Base-by-base conservation (phyloP, 2,888 invertebrate species). In the Koerneria pararmatus region DNA sequence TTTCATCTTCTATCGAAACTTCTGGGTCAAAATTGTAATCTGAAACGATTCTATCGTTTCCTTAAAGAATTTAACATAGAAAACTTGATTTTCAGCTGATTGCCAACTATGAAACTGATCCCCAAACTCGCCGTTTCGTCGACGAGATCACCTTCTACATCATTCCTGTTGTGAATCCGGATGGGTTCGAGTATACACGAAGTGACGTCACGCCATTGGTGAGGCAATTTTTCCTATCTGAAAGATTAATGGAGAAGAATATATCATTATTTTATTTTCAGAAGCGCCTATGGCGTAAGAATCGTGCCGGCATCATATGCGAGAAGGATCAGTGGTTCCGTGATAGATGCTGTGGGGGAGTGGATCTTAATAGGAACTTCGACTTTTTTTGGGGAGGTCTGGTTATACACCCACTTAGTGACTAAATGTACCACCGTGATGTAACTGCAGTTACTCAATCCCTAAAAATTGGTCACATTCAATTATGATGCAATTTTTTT, bases 291-390 rank as follows among this genome's bases (percentile, higher is more conserved):
- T 83, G 83, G 83, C 69, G 79, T 2, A 79, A 79, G 68, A 79
- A 80, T 66, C 74, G 80, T 8, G 77, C 77, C 0, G 69, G 70
- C 5, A 77, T 80, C 41, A 70, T 74, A 8, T 80, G 80, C 70
- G 74, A 72, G 48, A 79, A 79, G 67, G 79, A 82, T 65, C 74
- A 75, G 19, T 82, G 78, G 79, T 73, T 78, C 67, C 67, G 78
- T 19, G 78, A 78, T 29, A 65, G 76, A 5, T 83, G 82, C 71
- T 83, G 83, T 66, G 74, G 76, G 1, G 83, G 83, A 6, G 80
- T 83, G 2, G 83, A 83, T 66, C 70, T 83, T 32, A 83, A 83
- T 66, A 62, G 83, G 54, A 83, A 83, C 65, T 79, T 81, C 60
- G 80, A 81, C 66, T 79, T 80, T 65, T 73, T 78, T 57, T 79